Evolutionary conservation across 2,888 invertebrate species (phyloP), one percentile per base, ranked within the genome.

Genomic region (Nematopogon swammerdamellus): DNA sequence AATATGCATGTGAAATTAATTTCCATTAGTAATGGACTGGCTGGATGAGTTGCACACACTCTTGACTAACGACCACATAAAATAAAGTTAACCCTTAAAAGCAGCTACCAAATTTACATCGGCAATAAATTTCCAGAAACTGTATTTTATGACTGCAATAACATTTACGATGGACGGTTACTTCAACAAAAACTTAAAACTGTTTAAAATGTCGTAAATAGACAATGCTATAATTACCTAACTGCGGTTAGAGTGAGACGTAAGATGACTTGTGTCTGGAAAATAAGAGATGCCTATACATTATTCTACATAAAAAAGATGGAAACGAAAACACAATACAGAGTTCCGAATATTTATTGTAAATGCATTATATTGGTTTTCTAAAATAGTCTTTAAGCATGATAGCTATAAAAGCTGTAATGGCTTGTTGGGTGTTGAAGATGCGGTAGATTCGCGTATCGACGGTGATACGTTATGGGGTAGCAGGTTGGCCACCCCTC

Each of bases 401-500:
- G 10, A 8, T 36, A 8, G 8, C 11, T 6, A 14, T 36, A 36
- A 36, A 36, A 14, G 14, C 36, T 36, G n/a, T 36, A 36, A 36
- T 36, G 36, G 36, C 36, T 36, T 36, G 36, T 14, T 14, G 8
- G 3, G 36, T 36, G 3, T 8, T 36, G n/a, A 3, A 36, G 11
- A 36, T 14, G 14, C 3, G 36, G 36, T 36, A 14, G 14, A 36
- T 14, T 36, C 11, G 36, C 14, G 36, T 36, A 36, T 36, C 36
- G n/a, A 6, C n/a, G 60, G 63, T 65, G 63, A 70, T 69, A 67
- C 65, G 70, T 73, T 67, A 65, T 64, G 65, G 59, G 65, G 59
- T 65, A 67, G 65, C 74, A 76, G 77, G 76, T 77, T 77, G 66
- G 69, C 69, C 75, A 79, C 79, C 79, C 79, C 74, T 71, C 71